Base-by-base conservation (phyloP, 23 tunicate species). In the Botrylloides violaceus region DNA sequence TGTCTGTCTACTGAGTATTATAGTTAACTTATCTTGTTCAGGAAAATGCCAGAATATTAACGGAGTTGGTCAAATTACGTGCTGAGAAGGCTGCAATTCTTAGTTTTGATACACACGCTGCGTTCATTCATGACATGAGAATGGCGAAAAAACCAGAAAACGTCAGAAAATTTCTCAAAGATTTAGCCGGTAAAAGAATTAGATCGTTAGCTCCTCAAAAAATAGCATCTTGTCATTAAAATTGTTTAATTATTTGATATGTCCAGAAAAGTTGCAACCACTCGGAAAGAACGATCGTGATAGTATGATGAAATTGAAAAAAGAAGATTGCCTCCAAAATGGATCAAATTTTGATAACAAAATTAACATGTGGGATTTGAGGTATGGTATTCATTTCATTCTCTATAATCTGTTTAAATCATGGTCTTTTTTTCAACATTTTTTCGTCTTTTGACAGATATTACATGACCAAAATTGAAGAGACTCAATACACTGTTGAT, bases 311-410 rank as follows among this genome's bases (percentile, higher is more conserved):
- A 65, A 66, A 32, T 29, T 81, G 71, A 88, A 88, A 82, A 39
- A 77, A 66, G 84, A 50, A 48, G 96, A 88, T 6, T 81, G 88
- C 48, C 59, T 65, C 65, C 29, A 65, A 9, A 29, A 24, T 25
- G 80, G 80, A 19, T 83, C 75, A 32, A 72, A 77, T 38, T 88
- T 88, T 73, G 88, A 88, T 73, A 87, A 83, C 15, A 77, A 72
- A 65, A 72, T 88, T 33, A 88, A 81, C 49, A 88, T 88, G 96
- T 88, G 96, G 96, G 96, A 88, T 65, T 49, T 81, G 18, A 81
- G 84, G 96, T 88, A 34, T 28, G 35, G 3, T 43, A 15, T 43
- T 15, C 9, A 15, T 43, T 9, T 43, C 53, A 15, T 43, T 43
- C 53, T 43, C 12, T 15, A 43, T 9, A 7, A 43, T 1, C 15